phyloP scores from a whole-genome alignment of 2,113 vertebrate genomes.

The Halcyon senegalensis region DNA sequence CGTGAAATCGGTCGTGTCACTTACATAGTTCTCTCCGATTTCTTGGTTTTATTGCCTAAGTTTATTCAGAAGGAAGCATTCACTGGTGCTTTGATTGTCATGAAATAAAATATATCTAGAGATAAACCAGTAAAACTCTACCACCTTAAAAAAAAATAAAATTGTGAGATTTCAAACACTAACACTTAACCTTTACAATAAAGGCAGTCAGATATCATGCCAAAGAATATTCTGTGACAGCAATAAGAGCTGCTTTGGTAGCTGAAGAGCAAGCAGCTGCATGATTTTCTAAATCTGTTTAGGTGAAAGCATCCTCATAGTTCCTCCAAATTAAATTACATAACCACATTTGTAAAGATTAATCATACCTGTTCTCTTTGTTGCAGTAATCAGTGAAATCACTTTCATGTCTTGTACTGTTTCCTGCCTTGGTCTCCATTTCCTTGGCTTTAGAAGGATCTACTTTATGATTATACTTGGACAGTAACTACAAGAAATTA shows the following conservation, averaged over 20 bases:
- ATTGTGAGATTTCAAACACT: not conserved
- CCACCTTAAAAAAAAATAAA: too few relatives aligned
- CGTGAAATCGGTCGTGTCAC: not conserved
- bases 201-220: not conserved
- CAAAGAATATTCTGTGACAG: not conserved
- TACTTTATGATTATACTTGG: constrained; percentile 66
- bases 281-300: not conserved
- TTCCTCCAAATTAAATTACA: not conserved
- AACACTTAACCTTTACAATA: not conserved
- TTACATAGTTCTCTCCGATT: not conserved
- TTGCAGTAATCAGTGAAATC: not conserved
- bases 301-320: not conserved
- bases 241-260: not conserved
- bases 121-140: not conserved
- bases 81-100: not conserved
- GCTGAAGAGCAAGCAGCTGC: not conserved
- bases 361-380: constrained; percentile 73
- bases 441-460: constrained; percentile 12
- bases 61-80: not conserved
- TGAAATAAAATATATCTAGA: not conserved
- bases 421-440: not conserved
- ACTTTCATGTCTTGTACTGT: not conserved
- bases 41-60: not conserved
- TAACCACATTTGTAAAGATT: not conserved
- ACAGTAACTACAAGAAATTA: constrained; percentile 72